These are phyloP conservation scores for Stigmatopora argus DNA, from an alignment of 2,113 vertebrate genomes.

Conservation along the genomic window DNA sequence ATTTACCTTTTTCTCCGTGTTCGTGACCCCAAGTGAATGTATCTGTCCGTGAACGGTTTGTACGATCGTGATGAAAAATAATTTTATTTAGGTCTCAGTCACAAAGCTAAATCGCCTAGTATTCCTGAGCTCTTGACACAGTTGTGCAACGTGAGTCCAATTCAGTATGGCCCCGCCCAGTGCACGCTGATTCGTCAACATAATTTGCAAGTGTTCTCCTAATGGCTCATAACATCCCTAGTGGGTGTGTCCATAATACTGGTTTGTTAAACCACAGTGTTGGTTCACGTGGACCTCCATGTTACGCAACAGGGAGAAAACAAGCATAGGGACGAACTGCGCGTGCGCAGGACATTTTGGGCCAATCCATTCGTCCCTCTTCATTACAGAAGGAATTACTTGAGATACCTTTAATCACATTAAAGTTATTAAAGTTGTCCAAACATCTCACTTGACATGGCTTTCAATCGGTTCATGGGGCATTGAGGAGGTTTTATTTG, in stretches of 20 bases:
- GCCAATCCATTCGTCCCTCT: background rate
- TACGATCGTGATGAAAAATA: background rate
- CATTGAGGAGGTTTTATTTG: background rate
- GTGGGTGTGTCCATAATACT: background rate
- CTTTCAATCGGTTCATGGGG: background rate
- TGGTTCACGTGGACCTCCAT: slow-evolving; percentile 63
- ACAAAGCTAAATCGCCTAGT: slow-evolving; percentile 21
- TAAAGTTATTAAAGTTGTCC: background rate
- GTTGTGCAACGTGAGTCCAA: slow-evolving; percentile 70
- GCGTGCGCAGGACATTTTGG: background rate
- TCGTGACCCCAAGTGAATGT: background rate
- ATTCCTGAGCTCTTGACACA: slow-evolving; percentile 54
- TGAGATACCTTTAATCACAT: background rate
- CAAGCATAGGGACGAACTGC: slow-evolving; percentile 2
- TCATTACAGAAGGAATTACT: slow-evolving; percentile 13
- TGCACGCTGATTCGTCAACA: slow-evolving; percentile 36
- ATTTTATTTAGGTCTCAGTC: slow-evolving; percentile 18
- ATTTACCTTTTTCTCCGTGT: slow-evolving; percentile 33
- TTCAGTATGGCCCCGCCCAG: slow-evolving; percentile 28
- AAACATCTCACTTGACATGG: background rate
- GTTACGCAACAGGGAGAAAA: slow-evolving; percentile 64
- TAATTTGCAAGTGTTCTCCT: rapidly evolving
- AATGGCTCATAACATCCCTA: slow-evolving; percentile 26
- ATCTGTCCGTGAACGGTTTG: background rate
- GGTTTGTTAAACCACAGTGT: background rate